Conservation (phyloP, 2,113 vertebrate genomes). For the Columba livia region DNA sequence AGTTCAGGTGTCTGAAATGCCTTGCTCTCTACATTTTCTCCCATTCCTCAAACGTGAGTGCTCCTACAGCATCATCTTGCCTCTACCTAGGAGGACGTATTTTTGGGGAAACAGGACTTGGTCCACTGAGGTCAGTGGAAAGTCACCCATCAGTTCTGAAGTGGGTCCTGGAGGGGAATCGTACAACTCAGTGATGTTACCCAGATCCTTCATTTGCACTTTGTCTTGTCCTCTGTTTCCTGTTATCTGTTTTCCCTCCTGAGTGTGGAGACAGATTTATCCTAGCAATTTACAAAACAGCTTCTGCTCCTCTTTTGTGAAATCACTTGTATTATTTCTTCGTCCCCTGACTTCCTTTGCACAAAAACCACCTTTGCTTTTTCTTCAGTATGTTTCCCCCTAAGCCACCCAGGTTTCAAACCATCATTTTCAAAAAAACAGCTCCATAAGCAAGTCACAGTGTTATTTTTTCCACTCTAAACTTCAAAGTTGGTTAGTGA, state of each 20-base stretch:
- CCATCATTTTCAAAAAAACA: slow-evolving; percentile 18
- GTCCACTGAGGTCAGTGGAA: not conserved
- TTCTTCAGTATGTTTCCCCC: not conserved
- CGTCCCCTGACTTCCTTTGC: not conserved
- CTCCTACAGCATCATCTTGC: not conserved
- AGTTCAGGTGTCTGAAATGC: not conserved
- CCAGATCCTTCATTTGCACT: slow-evolving; percentile 58
- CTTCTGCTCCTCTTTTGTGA: not conserved
- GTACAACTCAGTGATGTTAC: not conserved
- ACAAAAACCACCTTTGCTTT: slow-evolving; percentile 45
- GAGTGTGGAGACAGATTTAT: slow-evolving; percentile 29
- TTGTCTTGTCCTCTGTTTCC: slow-evolving; percentile 42
- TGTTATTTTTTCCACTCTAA: slow-evolving; percentile 55
- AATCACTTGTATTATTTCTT: slow-evolving; percentile 29
- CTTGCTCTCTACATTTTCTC: not conserved
- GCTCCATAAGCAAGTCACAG: not conserved
- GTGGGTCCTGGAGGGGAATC: not conserved
- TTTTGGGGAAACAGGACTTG: not conserved
- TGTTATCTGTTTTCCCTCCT: slow-evolving; percentile 26
- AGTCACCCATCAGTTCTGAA: not conserved
- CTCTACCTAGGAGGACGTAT: not conserved
- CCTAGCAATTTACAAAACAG: slow-evolving; percentile 25
- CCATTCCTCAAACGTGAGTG: not conserved
- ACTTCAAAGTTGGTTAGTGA: not conserved
- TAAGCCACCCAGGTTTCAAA: slow-evolving; percentile 52